These are phyloP conservation scores for Plemyria rubiginata DNA, from an alignment of 2,888 invertebrate species.

Conservation along the genomic window DNA sequence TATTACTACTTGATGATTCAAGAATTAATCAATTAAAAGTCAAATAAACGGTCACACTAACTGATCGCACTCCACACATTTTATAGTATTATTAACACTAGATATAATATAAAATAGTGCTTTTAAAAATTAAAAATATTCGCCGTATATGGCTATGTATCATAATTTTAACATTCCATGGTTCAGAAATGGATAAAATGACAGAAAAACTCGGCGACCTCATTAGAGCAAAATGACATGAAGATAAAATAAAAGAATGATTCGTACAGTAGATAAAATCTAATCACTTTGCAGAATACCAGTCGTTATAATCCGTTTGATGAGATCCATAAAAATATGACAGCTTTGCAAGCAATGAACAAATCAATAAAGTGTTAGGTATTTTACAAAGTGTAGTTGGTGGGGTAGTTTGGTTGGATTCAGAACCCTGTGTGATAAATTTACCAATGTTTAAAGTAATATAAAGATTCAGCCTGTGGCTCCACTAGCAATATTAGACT, in stretches of 20 bases:
- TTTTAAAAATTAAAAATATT: slow-evolving; percentile 8
- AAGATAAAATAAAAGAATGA: slow-evolving; percentile 27
- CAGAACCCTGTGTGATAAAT: too few species aligned
- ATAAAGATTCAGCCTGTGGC: too few species aligned
- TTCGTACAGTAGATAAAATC: slow-evolving; percentile 17
- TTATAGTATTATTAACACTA: slow-evolving; percentile 8
- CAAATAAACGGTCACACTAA: slow-evolving; percentile 12
- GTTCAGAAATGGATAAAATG: slow-evolving; percentile 29
- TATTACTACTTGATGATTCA: background rate
- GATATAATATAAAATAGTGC: slow-evolving; percentile 5
- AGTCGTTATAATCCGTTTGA: background rate
- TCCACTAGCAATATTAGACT: too few species aligned
- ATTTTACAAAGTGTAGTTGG: too few species aligned
- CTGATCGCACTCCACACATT: slow-evolving; percentile 4
- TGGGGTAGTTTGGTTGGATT: too few species aligned
- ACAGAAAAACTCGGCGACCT: slow-evolving; percentile 33
- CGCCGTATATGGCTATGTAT: slow-evolving; percentile 20
- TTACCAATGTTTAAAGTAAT: too few species aligned
- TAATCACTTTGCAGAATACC: background rate
- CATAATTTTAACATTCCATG: slow-evolving; percentile 33
- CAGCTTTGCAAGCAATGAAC: too few species aligned
- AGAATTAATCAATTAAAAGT: slow-evolving; percentile 6
- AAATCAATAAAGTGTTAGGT: too few species aligned
- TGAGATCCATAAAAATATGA: too few species aligned
- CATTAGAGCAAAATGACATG: slow-evolving; percentile 36